Base-by-base conservation (phyloP, 2,888 invertebrate genomes). In the Pterobdella sp. region DNA sequence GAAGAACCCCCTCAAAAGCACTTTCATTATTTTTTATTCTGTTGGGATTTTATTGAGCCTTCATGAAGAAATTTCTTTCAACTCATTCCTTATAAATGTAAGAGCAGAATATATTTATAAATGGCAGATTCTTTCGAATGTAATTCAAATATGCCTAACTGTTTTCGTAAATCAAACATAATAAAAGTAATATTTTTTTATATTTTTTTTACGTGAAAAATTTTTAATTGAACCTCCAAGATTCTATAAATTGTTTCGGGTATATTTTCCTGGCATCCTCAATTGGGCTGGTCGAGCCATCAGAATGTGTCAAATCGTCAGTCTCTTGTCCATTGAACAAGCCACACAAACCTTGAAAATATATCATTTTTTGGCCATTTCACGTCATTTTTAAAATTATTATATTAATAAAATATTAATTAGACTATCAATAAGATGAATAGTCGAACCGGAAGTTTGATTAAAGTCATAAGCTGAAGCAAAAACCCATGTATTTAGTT, bases 331-430 rank as follows among this genome's bases (percentile, higher is more conserved):
- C 74, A 32, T 76, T 75, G 65, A 72, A 76, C 3, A 71, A 71
- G 3, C 77, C 77, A 69, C 77, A 77, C 10, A 77, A 35, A 35
- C 76, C 76, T 73, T 34, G 10, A 63, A 70, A 10, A 36, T 26
- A 7, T 4, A 35, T 32, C 32, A 22, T n/a, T n/a, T n/a, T n/a
- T n/a, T n/a, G n/a, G n/a, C n/a, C n/a, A n/a, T n/a, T n/a, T n/a
- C n/a, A n/a, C n/a, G n/a, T n/a, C n/a, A n/a, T n/a, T n/a, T n/a
- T n/a, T n/a, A n/a, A n/a, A n/a, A n/a, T n/a, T 32, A 67, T 32
- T 31, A 67, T 1, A 34, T 67, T 32, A 1, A 3, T n/a, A 3
- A 2, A 22, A 14, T 32, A 1, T 32, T 66, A 31, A n/a, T 67
- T 31, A 32, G 31, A 1, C 14, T 67, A 32, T 34, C 26, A 34